Evolutionary conservation across 2,797 vertebrate genomes (phyloP), one percentile per base, ranked within the genome.

Genomic region (Sebastes taczanowskii): DNA sequence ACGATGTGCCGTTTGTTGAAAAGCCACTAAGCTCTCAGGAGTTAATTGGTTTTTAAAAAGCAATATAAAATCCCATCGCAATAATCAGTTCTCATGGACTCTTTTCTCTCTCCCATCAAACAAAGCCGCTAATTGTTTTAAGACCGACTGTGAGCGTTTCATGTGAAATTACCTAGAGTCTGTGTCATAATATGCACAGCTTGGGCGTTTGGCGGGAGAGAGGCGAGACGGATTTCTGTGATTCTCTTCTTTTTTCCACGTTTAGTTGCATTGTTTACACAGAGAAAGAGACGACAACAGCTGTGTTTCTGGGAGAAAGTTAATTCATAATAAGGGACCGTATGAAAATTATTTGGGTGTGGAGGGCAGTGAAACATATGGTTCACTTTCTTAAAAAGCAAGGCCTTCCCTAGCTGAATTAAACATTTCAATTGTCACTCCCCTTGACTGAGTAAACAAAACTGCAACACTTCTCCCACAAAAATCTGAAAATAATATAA

Each of bases 1-100:
- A 94, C 89, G 85, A 93, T 80, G 90, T 77, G 89, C 92, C 91
- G 81, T 95, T 94, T 92, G 91, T 92, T 87, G 88, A 91, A 93
- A 94, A 95, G 92, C 91, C 93, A 91, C 92, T 74, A 89, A 76
- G 92, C 93, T 94, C 94, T 94, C 92, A 91, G 91, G 93, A 95
- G 91, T 94, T 96, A 95, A 96, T 95, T 96, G 94, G 92, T 93
- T 95, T 96, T 95, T 94, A 93, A 94, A 94, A 95, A 94, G 92
- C 94, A 93, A 93, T 94, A 93, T 92, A 94, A 95, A 94, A 95
- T 93, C 92, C 93, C 91, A 91, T 92, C 83, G 70, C 86, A 92
- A 94, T 93, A 93, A 94, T 94, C 94, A 91, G 84, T 93, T 93
- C 89, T 94, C 90, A 89, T 89, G 83, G 87, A 94, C 89, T 91